Evolutionary conservation across 1,140 invertebrate genomes (phyloP), one percentile per base, ranked within the genome.

Genomic region (Aradophagus sp.): DNA sequence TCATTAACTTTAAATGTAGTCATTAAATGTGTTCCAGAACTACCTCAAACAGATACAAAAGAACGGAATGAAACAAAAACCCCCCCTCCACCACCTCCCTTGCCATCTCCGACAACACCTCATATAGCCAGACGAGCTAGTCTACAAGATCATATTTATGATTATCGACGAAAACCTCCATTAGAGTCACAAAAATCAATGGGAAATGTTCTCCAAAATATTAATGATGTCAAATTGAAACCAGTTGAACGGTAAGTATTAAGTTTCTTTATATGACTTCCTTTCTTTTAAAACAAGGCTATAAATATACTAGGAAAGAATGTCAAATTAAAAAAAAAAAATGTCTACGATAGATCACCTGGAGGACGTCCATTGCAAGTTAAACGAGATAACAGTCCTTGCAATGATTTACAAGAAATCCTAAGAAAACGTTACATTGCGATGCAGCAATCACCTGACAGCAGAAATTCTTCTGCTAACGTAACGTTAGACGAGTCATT

Each of bases 81-180:
- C 3, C 76, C 73, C 15, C 73, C 82, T 2, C 76, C 74, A 2
- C 84, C 82, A 32, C 80, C 82, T 6, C 80, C 81, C 19, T 71
- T 78, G 13, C 79, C 80, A 48, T 80, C 80, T 52, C 84, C 84
- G n/a, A 79, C 78, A 13, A 84, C 84, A 7, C 84, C 84, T 12
- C 83, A 85, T 55, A 85, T 85, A 15, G 84, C 84, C 5, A 71
- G 83, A 58, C 74, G 84, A 58, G 80, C 84, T 19, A 86, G 84
- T 74, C 70, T 86, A 7, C 84, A 85, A 73, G 84, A 86, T 69
- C 82, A 86, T 38, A 80, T 83, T 55, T 55, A 74, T 3, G 80
- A 84, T 16, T 82, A 85, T 23, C 72, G 77, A 12, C 81, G 73
- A 50, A 86, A 79, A 41, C 73, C 75, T 13, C 59, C 66, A 20